Percentiles rank a stretch among this genome's conserved stretches.
These are phyloP conservation scores for Megalopta genalis DNA, from an alignment of 1,140 invertebrate genomes.

Conservation along the genomic window DNA sequence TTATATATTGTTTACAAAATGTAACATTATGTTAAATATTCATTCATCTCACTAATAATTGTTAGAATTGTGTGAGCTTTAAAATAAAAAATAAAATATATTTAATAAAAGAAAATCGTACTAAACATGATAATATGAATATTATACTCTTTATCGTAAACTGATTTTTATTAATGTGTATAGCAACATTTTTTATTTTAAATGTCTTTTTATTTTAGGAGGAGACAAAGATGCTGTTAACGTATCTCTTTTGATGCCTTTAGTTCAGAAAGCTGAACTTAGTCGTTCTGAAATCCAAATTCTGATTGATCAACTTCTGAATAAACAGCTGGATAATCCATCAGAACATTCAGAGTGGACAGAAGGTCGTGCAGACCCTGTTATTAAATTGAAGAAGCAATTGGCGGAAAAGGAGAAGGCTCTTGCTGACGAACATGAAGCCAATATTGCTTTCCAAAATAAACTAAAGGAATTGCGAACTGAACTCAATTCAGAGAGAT, in stretches of 20 bases:
- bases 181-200: neutral
- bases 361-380: conserved; percentile 91
- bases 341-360: conserved; percentile 90
- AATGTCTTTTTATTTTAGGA: conserved; percentile 71
- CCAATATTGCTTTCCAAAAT: conserved; percentile 84
- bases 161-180: neutral
- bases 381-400: conserved; percentile 92
- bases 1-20: conserved; percentile 6
- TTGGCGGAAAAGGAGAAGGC: conserved; percentile 90
- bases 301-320: conserved; percentile 91
- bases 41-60: neutral
- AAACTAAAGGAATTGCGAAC: conserved; percentile 89
- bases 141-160: neutral
- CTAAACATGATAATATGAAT: neutral
- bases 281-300: conserved; percentile 92
- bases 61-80: neutral
- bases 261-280: conserved; percentile 88
- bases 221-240: conserved; percentile 84
- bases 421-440: conserved; percentile 86
- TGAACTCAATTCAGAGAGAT: conserved; percentile 85
- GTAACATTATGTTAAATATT: neutral
- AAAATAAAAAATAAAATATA: neutral
- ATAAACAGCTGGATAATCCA: conserved; percentile 90
- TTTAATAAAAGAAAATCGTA: neutral
- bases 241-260: conserved; percentile 85